Conservation (phyloP, 2,113 vertebrate species). For the Melanotaenia duboulayi region DNA sequence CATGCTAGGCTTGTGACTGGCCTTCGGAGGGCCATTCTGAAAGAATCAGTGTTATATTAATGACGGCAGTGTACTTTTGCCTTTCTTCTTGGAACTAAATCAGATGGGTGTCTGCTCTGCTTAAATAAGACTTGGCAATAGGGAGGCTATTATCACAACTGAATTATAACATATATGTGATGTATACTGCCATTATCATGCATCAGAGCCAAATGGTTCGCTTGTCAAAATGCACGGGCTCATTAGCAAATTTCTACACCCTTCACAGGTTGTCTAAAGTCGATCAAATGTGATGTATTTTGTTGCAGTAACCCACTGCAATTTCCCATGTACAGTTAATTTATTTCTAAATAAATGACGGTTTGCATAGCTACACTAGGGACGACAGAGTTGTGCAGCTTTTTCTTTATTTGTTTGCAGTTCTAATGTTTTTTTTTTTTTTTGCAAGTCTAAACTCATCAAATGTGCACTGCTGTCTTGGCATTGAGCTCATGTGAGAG, state of each 20-base stretch:
- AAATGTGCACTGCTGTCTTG: neutral
- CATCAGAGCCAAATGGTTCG: neutral
- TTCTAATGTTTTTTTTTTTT: neutral
- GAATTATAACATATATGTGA: conserved; percentile 2
- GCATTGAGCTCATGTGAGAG: conserved; percentile 12
- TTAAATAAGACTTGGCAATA: conserved; percentile 36
- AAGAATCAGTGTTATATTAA: conserved; percentile 77
- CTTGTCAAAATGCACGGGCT: neutral
- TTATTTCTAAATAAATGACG: conserved; percentile 13
- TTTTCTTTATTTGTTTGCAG: neutral
- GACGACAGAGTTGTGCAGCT: neutral
- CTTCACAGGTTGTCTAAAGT: neutral
- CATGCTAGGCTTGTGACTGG: conserved; percentile 83
- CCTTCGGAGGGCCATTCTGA: conserved; percentile 72
- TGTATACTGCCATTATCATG: neutral
- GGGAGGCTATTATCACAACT: conserved; percentile 25
- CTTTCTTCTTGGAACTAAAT: conserved; percentile 70
- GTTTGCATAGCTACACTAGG: neutral
- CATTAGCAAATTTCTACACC: neutral
- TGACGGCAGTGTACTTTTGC: conserved; percentile 63
- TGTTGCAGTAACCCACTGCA: conserved; percentile 1
- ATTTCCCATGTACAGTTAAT: neutral
- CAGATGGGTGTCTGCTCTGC: conserved; percentile 74
- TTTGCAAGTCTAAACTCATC: neutral
- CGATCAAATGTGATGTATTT: conserved; percentile 1